Evolutionary conservation across 2,113 vertebrate genomes (phyloP), one percentile per base, ranked within the genome.

Genomic region (Cyanistes caeruleus): DNA sequence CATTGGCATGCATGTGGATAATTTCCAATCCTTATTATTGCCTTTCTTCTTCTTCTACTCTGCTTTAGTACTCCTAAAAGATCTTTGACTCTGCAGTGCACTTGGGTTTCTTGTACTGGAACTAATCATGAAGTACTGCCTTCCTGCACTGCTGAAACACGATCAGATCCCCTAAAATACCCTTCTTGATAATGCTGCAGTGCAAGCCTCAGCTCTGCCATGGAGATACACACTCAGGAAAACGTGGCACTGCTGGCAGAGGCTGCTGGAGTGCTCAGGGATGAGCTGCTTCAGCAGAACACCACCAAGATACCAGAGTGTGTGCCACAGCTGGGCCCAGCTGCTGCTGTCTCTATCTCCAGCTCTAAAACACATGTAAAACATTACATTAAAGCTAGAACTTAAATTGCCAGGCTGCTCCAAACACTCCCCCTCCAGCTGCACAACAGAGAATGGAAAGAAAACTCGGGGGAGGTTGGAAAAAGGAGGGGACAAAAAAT

Each of bases 301-400:
- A 33, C 17, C 30, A 43, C 39, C 39, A 39, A 39, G 39, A 39
- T 35, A 8, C 49, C 48, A 79, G 17, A 0, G 28, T 55, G 51
- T 76, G 48, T 60, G 79, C 86, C 68, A 16, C 91, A 93, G 74
- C 73, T 83, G 80, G 21, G 51, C 69, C 64, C 69, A 89, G 48
- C 69, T 93, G 77, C 81, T 95, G 84, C 91, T 90, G 33, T 56
- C 75, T 89, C 72, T 89, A 75, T 39, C 33, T 74, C 77, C 23
- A 94, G 77, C 65, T 91, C 84, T 73, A 79, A 59, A 83, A 62
- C 88, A 95, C 51, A 49, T 74, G 68, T 56, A 90, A 94, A 92
- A 93, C 33, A 83, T 89, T 93, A 81, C 49, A 95, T 77, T 88
- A 86, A 83, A 95, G 77, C 87, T 91, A 46, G n/a, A 90, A 90